Evolutionary conservation across 2,888 invertebrate genomes (phyloP).

Genomic region (Eugnorisma glareosa): DNA sequence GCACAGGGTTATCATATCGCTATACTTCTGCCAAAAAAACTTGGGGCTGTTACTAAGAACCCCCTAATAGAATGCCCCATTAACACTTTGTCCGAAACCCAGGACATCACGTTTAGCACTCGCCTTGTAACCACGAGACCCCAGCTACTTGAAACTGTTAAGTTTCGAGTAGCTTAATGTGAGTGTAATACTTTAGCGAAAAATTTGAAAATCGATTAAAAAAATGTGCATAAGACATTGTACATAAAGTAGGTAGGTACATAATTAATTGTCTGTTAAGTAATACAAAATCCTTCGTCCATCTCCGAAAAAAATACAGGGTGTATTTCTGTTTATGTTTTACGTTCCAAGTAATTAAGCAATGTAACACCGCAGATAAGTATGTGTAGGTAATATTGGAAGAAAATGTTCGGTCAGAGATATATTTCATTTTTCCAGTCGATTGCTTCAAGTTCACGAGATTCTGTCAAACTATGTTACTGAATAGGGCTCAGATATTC

Average conservation of each 20-base stretch:
- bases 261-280: too few relatives aligned
- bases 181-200: too few relatives aligned
- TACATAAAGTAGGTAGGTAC: too few relatives aligned
- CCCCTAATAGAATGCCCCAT: background rate
- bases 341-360: slow-evolving; percentile 60
- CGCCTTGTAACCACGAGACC: background rate
- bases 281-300: background rate
- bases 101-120: background rate
- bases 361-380: slow-evolving; percentile 32
- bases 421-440: slow-evolving; percentile 59
- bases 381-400: slow-evolving; percentile 23
- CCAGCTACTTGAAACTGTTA: too few relatives aligned
- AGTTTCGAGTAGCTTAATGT: too few relatives aligned
- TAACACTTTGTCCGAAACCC: background rate
- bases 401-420: slow-evolving; percentile 37
- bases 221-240: too few relatives aligned
- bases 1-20: background rate
- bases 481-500: slow-evolving; percentile 42
- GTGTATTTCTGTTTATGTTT: too few relatives aligned
- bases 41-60: background rate
- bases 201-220: too few relatives aligned
- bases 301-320: background rate
- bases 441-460: slow-evolving; percentile 46
- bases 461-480: slow-evolving; percentile 47
- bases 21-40: background rate